A percentile compares a stretch with the other conserved stretches of the same genome.
phyloP scores from a whole-genome alignment of 2,113 vertebrate species.

The Meriones unguiculatus region DNA sequence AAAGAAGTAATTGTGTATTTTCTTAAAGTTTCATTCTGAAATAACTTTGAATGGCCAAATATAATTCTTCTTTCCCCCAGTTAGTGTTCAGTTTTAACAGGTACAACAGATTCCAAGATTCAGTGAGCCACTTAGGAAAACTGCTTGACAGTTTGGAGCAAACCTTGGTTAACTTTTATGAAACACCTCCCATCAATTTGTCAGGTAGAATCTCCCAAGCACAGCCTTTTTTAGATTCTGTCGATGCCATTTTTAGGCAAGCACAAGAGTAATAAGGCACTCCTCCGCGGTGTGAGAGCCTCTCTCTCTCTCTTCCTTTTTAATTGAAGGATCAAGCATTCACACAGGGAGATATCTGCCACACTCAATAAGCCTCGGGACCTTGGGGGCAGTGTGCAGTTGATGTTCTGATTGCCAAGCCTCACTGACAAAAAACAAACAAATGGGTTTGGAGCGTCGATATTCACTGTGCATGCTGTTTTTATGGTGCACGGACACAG shows the following conservation, averaged over 20 bases:
- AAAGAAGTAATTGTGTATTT: background rate
- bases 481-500: slow-evolving; percentile 61
- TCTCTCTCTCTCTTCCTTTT: slow-evolving; percentile 46
- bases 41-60: background rate
- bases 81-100: slow-evolving; percentile 65
- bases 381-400: slow-evolving; percentile 9
- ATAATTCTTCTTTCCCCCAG: slow-evolving; percentile 39
- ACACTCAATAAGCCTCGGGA: slow-evolving; percentile 64
- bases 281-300: slow-evolving; percentile 25
- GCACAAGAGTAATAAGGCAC: slow-evolving; percentile 32
- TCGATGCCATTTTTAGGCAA: slow-evolving; percentile 76
- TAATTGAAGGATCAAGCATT: slow-evolving; percentile 81
- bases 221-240: slow-evolving; percentile 48
- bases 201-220: slow-evolving; percentile 72
- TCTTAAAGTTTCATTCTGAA: slow-evolving; percentile 44
- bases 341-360: slow-evolving; percentile 68
- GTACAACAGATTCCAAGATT: slow-evolving; percentile 23
- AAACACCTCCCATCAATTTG: slow-evolving; percentile 71
- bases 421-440: slow-evolving; percentile 57
- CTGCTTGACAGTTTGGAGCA: slow-evolving; percentile 72
- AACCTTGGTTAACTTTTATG: slow-evolving; percentile 69
- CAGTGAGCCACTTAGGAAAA: slow-evolving; percentile 76
- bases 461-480: slow-evolving; percentile 51
- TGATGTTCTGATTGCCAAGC: slow-evolving; percentile 11
- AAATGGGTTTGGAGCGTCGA: slow-evolving; percentile 59